Conservation (phyloP, 2,888 invertebrate species). For the Diarsia dahlii region DNA sequence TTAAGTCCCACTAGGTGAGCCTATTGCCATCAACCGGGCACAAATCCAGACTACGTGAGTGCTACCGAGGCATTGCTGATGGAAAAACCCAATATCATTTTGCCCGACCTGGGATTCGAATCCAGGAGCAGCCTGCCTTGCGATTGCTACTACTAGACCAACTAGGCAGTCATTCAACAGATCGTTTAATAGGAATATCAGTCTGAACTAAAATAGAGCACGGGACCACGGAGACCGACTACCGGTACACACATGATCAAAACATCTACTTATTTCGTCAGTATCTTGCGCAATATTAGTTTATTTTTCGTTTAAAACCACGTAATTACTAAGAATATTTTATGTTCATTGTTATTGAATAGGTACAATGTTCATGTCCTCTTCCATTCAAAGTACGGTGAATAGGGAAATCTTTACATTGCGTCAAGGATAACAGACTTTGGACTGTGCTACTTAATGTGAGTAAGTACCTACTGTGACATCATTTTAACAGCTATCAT, state of each 20-base stretch:
- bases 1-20: too few relatives aligned
- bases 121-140: too few relatives aligned
- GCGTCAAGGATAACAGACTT: constrained; percentile 26
- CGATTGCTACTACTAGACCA: too few relatives aligned
- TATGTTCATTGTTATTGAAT: constrained; percentile 1
- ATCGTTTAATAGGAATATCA: background rate
- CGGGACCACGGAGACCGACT: background rate
- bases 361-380: constrained; percentile 18
- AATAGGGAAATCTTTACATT: constrained; percentile 4
- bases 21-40: too few relatives aligned
- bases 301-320: constrained; percentile 23
- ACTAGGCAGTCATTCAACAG: too few relatives aligned
- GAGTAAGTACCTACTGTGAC: background rate
- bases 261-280: constrained; percentile 29
- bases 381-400: constrained; percentile 36
- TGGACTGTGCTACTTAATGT: background rate
- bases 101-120: too few relatives aligned
- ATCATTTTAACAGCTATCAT: background rate
- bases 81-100: too few relatives aligned
- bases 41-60: too few relatives aligned
- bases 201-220: background rate
- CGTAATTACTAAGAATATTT: constrained; percentile 33
- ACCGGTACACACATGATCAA: background rate
- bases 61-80: too few relatives aligned
- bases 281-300: constrained; percentile 44